phyloP scores from a whole-genome alignment of 2,888 invertebrate species.

The Nomada ruficornis region DNA sequence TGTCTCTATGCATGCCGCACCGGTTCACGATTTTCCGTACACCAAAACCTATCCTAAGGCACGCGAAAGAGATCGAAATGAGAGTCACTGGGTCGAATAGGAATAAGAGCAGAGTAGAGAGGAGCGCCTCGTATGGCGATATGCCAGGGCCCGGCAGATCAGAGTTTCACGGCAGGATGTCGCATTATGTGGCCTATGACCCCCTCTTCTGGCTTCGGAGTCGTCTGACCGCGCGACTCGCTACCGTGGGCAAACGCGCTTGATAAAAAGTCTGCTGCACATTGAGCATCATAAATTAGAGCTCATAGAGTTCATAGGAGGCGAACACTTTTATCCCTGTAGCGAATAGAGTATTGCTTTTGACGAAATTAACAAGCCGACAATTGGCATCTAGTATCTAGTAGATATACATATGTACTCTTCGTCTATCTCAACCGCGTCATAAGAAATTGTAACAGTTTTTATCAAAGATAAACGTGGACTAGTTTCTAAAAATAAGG shows the following conservation, averaged over 20 bases:
- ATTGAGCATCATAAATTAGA: conserved; percentile 74
- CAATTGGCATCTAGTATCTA: too few relatives aligned
- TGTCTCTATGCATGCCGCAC: neutral
- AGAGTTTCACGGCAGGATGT: conserved; percentile 81
- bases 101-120: conserved; percentile 58
- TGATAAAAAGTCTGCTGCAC: conserved; percentile 78
- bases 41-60: too few relatives aligned
- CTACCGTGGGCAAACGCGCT: conserved; percentile 73
- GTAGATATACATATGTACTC: too few relatives aligned
- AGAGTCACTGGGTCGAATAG: conserved; percentile 57
- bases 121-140: conserved; percentile 74
- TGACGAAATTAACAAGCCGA: too few relatives aligned
- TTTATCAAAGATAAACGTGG: too few relatives aligned
- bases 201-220: conserved; percentile 56
- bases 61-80: conserved; percentile 24
- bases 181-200: conserved; percentile 81
- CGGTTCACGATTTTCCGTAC: neutral
- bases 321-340: neutral
- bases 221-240: conserved; percentile 51
- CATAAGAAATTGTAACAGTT: too few relatives aligned
- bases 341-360: conserved; percentile 22
- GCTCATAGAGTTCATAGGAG: conserved; percentile 36
- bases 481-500: too few relatives aligned
- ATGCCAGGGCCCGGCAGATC: conserved; percentile 71
- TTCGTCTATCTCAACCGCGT: too few relatives aligned